These are phyloP conservation scores for Pelmatolapia mariae DNA, from an alignment of 2,113 vertebrate genomes.

Conservation along the genomic window DNA sequence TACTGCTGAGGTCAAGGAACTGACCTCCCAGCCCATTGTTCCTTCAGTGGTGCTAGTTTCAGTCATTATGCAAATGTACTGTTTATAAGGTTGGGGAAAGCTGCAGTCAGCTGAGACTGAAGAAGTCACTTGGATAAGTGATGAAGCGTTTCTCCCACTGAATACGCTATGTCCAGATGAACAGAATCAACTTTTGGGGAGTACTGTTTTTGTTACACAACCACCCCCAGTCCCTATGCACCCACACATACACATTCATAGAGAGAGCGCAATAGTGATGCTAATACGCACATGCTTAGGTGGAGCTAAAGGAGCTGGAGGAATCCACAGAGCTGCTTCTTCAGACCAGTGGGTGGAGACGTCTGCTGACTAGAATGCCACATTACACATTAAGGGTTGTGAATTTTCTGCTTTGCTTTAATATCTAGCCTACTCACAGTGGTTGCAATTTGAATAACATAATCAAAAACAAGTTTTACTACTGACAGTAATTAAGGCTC, in stretches of 20 bases:
- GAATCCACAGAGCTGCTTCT: not conserved
- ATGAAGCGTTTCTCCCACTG: not conserved
- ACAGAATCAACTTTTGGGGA: not conserved
- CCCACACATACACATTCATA: not conserved
- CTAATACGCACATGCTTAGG: not conserved
- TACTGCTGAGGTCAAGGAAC: not conserved
- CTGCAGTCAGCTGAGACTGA: not conserved
- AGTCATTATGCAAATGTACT: not conserved
- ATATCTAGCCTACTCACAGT: not conserved
- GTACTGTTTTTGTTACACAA: not conserved
- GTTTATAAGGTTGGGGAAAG: not conserved
- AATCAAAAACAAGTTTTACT: not conserved
- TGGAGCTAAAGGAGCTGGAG: not conserved
- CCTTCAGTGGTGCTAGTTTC: not conserved
- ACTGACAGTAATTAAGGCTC: not conserved
- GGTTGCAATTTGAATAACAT: not conserved
- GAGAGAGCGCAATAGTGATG: not conserved
- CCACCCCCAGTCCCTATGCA: not conserved
- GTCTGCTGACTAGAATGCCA: not conserved
- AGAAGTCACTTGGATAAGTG: not conserved
- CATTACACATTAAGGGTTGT: not conserved
- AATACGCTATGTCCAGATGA: not conserved
- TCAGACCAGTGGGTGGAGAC: not conserved
- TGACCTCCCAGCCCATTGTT: not conserved
- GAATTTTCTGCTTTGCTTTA: not conserved